Evolutionary conservation across 2,888 invertebrate genomes (phyloP).

Genomic region (Hypsopygia costalis): DNA sequence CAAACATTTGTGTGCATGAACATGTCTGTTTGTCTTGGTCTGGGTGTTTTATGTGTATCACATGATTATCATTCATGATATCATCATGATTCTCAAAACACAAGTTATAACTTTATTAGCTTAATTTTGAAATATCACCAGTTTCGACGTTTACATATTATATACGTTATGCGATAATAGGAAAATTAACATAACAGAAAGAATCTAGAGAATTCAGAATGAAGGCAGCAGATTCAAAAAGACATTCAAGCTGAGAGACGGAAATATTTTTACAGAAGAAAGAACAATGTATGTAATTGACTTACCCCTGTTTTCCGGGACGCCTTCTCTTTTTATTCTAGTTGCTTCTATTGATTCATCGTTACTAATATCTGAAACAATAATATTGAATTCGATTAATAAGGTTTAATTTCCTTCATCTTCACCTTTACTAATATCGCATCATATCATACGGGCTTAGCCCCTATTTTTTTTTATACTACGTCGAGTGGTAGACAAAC

Average conservation of each 20-base stretch:
- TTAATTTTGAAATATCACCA: constrained; percentile 11
- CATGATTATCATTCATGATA: no score
- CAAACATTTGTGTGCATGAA: no score
- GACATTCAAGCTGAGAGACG: constrained; percentile 34
- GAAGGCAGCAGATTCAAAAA: constrained; percentile 9
- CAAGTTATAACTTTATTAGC: no score
- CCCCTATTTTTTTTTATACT: no score
- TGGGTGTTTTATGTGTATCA: no score
- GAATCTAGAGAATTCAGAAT: constrained; percentile 12
- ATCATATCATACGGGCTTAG: no score
- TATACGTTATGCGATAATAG: constrained; percentile 16
- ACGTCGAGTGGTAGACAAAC: no score
- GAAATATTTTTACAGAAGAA: constrained; percentile 28
- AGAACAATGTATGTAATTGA: constrained; percentile 15
- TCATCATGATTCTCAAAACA: no score
- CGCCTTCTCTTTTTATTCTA: constrained; percentile 71
- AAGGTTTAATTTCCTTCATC: no score
- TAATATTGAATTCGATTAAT: no score
- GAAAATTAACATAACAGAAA: constrained; percentile 16
- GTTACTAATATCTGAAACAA: constrained; percentile 63
- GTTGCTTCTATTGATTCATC: constrained; percentile 64
- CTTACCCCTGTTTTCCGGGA: constrained; percentile 76
- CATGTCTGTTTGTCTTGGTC: no score
- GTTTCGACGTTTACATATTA: constrained; percentile 13
- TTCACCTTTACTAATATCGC: no score